Conservation (phyloP, 2,888 invertebrate genomes). For the Perizoma flavofasciatum region DNA sequence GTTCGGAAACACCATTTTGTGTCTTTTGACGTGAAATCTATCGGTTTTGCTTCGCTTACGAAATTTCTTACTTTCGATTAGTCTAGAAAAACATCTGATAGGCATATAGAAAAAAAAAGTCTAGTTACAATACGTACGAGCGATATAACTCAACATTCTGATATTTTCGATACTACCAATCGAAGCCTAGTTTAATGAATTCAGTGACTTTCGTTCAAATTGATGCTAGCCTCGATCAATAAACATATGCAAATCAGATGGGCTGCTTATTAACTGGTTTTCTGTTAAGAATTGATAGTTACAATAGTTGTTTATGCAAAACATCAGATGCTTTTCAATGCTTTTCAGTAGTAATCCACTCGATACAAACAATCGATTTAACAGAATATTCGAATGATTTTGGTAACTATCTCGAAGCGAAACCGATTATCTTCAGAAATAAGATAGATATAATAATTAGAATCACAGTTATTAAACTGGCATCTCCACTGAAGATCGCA, state of each 20-base stretch:
- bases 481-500: slow-evolving; percentile 31
- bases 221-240: too few species aligned
- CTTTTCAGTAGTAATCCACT: slow-evolving; percentile 10
- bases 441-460: slow-evolving; percentile 32
- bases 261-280: too few species aligned
- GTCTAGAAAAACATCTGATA: background rate
- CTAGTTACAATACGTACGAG: too few species aligned
- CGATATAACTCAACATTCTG: too few species aligned
- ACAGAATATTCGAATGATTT: slow-evolving; percentile 22
- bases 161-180: too few species aligned
- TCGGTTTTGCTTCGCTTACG: slow-evolving; percentile 35
- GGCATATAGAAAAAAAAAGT: background rate
- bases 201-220: too few species aligned
- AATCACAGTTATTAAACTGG: slow-evolving; percentile 33
- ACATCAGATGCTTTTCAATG: too few species aligned
- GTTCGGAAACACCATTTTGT: slow-evolving; percentile 42
- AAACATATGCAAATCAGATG: too few species aligned
- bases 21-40: slow-evolving; percentile 27
- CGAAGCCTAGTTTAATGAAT: too few species aligned
- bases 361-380: slow-evolving; percentile 17
- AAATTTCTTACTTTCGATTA: slow-evolving; percentile 17
- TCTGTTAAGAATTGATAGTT: too few species aligned
- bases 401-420: slow-evolving; percentile 34
- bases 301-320: too few species aligned
- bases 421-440: slow-evolving; percentile 33